Conservation (phyloP, 2,797 vertebrate species). For the Spinus pinus region DNA sequence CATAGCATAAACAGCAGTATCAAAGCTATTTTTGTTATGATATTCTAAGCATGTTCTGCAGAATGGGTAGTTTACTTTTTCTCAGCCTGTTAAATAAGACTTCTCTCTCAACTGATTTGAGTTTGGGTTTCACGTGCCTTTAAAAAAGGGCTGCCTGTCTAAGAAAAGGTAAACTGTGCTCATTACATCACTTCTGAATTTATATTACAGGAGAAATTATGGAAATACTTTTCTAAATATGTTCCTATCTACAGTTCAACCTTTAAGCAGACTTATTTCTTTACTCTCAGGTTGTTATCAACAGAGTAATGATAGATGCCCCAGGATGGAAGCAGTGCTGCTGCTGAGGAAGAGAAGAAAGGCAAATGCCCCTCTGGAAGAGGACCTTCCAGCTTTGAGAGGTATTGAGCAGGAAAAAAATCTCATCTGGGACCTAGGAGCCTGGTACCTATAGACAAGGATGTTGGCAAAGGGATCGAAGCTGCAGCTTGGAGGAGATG, state of each 20-base stretch:
- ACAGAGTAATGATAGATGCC: background rate
- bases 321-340: background rate
- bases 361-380: background rate
- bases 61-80: background rate
- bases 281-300: background rate
- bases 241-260: rapidly evolving
- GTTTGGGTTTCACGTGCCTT: background rate
- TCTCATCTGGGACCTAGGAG: background rate
- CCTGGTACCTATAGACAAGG: background rate
- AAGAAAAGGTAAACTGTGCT: background rate
- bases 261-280: background rate
- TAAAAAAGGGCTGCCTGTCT: background rate
- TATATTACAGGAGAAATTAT: background rate
- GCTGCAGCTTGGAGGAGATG: rapidly evolving
- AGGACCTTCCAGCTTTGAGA: background rate
- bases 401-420: background rate
- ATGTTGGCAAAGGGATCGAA: background rate
- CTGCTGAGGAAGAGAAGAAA: background rate
- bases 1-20: background rate
- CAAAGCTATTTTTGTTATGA: background rate
- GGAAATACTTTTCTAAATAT: background rate
- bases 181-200: background rate
- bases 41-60: background rate
- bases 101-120: background rate
- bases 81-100: background rate